phyloP scores from a whole-genome alignment of 2,797 vertebrate genomes.

The Syngnathus rostellatus region DNA sequence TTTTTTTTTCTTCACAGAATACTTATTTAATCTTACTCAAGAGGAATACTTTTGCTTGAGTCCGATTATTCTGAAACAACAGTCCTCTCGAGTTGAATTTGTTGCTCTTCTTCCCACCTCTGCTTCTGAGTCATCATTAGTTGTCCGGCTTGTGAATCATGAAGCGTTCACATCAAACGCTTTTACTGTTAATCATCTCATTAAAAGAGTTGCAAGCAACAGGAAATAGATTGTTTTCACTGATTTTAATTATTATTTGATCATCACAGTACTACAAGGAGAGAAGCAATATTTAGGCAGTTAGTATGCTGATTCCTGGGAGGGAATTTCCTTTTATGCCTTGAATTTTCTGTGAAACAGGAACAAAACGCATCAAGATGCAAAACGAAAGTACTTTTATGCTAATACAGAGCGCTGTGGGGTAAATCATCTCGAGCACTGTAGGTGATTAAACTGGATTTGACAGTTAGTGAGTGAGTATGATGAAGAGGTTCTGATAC shows the following conservation, averaged over 20 bases:
- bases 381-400: conserved; percentile 51
- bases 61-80: no score
- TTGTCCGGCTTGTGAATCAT: no score
- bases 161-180: no score
- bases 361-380: conserved; percentile 36
- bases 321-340: conserved; percentile 25
- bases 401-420: conserved; percentile 41
- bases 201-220: not conserved
- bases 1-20: no score
- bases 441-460: conserved; percentile 45
- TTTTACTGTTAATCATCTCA: not conserved
- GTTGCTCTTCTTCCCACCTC: no score
- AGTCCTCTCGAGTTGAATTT: no score
- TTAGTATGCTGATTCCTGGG: conserved; percentile 22
- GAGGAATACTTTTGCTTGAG: no score
- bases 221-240: not conserved
- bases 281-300: conserved; percentile 28
- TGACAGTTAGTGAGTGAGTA: conserved; percentile 24
- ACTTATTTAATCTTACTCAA: no score
- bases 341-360: conserved; percentile 25
- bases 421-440: conserved; percentile 45
- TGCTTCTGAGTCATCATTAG: no score
- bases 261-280: not conserved
- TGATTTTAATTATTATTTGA: not conserved
- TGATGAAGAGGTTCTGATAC: conserved; percentile 28